phyloP scores from a whole-genome alignment of 2,797 vertebrate genomes.

The Meda fulgida region DNA sequence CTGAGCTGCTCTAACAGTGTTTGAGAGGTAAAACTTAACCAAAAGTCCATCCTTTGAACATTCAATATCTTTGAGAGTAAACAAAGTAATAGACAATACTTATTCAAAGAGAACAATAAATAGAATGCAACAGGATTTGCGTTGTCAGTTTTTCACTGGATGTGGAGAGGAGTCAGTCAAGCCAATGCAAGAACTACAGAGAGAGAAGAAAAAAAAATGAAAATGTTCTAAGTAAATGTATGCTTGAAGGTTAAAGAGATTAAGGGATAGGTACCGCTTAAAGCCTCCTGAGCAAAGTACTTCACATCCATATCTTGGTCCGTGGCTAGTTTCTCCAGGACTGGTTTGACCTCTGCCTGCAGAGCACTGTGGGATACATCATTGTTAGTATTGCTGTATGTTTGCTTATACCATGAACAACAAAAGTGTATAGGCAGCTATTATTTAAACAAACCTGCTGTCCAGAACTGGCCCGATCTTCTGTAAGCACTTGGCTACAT shows the following conservation, averaged over 20 bases:
- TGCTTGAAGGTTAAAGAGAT: neutral
- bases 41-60: conserved; percentile 64
- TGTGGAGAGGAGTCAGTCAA: conserved; percentile 70
- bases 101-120: conserved; percentile 84
- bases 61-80: conserved; percentile 64
- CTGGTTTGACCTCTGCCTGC: conserved; percentile 87
- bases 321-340: conserved; percentile 87
- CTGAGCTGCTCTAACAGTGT: conserved; percentile 62
- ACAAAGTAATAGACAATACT: conserved; percentile 64
- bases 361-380: conserved; percentile 76
- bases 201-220: conserved; percentile 34
- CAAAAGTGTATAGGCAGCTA: neutral
- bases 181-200: conserved; percentile 83
- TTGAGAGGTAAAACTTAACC: conserved; percentile 53
- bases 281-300: conserved; percentile 92
- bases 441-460: conserved; percentile 76
- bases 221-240: neutral
- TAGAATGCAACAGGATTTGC: conserved; percentile 77
- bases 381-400: neutral
- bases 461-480: conserved; percentile 90
- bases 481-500: conserved; percentile 91
- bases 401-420: neutral
- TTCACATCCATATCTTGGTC: conserved; percentile 93
- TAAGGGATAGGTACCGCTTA: conserved; percentile 81
- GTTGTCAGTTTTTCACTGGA: conserved; percentile 64